These are phyloP conservation scores for Schizotus pectinicornis DNA, from an alignment of 2,888 invertebrate species.

Conservation along the genomic window DNA sequence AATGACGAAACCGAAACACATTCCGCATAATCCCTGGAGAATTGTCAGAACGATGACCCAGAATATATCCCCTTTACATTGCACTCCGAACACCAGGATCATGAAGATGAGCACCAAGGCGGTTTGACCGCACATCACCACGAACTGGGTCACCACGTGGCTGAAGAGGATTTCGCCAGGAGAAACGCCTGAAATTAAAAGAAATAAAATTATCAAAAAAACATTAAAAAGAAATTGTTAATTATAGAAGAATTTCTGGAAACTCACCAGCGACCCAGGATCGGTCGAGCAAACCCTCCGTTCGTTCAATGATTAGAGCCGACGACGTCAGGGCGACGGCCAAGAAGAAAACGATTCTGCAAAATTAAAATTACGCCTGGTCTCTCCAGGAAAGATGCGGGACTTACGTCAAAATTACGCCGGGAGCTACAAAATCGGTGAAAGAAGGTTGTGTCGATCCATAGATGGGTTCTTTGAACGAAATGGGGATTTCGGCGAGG, in stretches of 20 bases:
- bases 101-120: slow-evolving; percentile 89
- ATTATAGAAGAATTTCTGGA: not conserved
- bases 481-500: slow-evolving; percentile 86
- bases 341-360: slow-evolving; percentile 93
- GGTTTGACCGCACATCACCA: slow-evolving; percentile 94
- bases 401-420: slow-evolving; percentile 89
- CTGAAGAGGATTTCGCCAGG: slow-evolving; percentile 92
- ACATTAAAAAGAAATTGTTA: not conserved
- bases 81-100: slow-evolving; percentile 88
- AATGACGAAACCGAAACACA: slow-evolving; percentile 96
- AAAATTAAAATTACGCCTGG: too few species aligned
- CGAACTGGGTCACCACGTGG: slow-evolving; percentile 92
- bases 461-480: slow-evolving; percentile 88
- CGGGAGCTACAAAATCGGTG: slow-evolving; percentile 95
- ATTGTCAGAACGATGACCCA: slow-evolving; percentile 86
- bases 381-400: slow-evolving; percentile 7
- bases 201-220: not conserved
- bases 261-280: slow-evolving; percentile 83
- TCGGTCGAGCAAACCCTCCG: slow-evolving; percentile 89
- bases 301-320: slow-evolving; percentile 87
- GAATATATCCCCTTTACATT: slow-evolving; percentile 85
- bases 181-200: slow-evolving; percentile 71
- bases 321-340: slow-evolving; percentile 94
- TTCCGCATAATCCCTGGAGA: slow-evolving; percentile 91
- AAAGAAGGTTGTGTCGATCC: slow-evolving; percentile 90